Conservation (phyloP, 2,113 vertebrate genomes). For the Probosciger aterrimus region DNA sequence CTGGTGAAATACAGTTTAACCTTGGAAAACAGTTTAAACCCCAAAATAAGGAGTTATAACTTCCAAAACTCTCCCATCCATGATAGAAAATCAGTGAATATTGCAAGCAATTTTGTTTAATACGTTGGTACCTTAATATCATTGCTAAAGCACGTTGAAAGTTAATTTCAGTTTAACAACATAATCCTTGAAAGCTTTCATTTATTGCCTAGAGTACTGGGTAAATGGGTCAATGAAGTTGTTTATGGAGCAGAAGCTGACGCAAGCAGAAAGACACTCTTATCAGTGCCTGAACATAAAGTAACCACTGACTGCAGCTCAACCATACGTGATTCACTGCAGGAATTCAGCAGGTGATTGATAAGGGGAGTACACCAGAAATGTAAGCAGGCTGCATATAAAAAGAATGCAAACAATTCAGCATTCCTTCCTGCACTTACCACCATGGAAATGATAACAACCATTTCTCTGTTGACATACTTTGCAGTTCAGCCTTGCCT, state of each 20-base stretch:
- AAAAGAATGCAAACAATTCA: constrained; percentile 48
- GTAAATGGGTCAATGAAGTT: constrained; percentile 11
- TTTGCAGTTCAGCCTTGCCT: background rate
- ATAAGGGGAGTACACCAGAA: constrained; percentile 26
- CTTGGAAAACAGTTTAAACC: background rate
- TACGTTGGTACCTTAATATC: background rate
- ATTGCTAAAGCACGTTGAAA: background rate
- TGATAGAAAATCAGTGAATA: background rate
- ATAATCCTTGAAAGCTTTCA: constrained; percentile 7
- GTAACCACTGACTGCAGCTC: background rate
- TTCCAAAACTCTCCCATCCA: background rate
- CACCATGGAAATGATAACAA: background rate
- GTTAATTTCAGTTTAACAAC: constrained; percentile 24
- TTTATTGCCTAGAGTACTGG: background rate
- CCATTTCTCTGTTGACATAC: background rate
- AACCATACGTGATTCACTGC: background rate
- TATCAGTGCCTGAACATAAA: constrained; percentile 10
- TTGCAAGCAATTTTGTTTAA: background rate
- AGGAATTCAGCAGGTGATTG: constrained; percentile 44
- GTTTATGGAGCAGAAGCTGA: constrained; percentile 1
- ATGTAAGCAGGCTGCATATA: background rate
- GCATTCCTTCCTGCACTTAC: constrained; percentile 23
- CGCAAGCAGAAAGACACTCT: background rate
- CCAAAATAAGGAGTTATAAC: background rate
- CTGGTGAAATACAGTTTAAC: background rate